These are phyloP conservation scores for Smutsia temminckii DNA, from an alignment of 2,797 vertebrate genomes.

Conservation along the genomic window DNA sequence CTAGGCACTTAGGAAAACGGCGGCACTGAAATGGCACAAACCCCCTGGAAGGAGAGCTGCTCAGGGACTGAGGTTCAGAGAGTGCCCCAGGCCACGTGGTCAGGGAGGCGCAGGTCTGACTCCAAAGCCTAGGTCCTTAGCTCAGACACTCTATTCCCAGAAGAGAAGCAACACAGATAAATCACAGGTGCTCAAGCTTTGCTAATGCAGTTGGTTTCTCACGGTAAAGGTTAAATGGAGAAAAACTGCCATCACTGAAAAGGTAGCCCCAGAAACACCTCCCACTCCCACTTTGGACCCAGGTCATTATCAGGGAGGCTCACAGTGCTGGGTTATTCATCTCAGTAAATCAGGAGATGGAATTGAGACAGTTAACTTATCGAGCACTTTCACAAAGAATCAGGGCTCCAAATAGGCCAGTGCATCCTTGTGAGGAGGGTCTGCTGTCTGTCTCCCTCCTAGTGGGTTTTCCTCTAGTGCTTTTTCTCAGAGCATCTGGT, in stretches of 20 bases:
- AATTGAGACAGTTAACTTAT: not conserved
- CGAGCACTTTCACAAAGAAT: not conserved
- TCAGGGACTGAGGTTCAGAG: not conserved
- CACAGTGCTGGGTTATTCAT: not conserved
- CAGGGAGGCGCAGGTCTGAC: not conserved
- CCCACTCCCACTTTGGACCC: not conserved
- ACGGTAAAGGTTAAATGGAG: not conserved
- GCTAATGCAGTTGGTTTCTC: not conserved
- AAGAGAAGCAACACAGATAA: not conserved
- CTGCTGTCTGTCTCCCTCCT: not conserved
- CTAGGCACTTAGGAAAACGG: not conserved
- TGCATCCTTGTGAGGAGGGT: not conserved
- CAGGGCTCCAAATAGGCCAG: not conserved
- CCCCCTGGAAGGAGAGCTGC: not conserved
- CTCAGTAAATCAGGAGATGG: not conserved
- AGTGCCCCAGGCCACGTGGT: not conserved
- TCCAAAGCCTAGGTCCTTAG: not conserved
- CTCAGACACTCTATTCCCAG: not conserved
- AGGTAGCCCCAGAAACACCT: not conserved
- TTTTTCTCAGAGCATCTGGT: not conserved
- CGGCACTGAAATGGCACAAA: not conserved
- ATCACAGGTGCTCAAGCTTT: not conserved
- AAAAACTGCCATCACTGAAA: not conserved
- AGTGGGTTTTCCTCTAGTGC: not conserved
- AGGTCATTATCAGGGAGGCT: not conserved